Conservation (phyloP, 2,888 invertebrate genomes). For the Willowsia nigromaculata region DNA sequence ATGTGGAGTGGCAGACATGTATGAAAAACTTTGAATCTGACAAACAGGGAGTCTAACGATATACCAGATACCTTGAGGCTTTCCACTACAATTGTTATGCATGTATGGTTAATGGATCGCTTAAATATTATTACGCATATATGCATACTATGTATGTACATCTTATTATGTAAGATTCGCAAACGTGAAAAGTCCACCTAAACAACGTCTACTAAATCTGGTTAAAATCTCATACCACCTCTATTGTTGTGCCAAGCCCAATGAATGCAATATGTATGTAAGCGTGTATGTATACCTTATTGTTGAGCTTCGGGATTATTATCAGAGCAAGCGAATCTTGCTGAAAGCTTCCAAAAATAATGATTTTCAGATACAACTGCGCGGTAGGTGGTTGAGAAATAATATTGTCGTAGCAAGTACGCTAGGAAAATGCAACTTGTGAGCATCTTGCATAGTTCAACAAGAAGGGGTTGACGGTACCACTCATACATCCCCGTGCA, state of each 20-base stretch:
- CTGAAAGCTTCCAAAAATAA: constrained; percentile 40
- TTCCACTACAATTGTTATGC: background rate
- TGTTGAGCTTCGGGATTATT: background rate
- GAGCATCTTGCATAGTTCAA: too few species aligned
- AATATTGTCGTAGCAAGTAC: background rate
- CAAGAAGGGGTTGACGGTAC: too few species aligned
- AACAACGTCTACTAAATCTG: background rate
- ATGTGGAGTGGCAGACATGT: constrained; percentile 9
- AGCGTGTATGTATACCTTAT: background rate
- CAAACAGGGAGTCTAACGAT: constrained; percentile 52
- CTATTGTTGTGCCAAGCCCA: background rate
- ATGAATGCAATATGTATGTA: constrained; percentile 15
- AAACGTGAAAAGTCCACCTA: too few species aligned
- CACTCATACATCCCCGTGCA: background rate
- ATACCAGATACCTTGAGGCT: constrained; percentile 27
- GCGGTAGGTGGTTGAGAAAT: background rate
- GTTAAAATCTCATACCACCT: background rate
- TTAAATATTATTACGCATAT: background rate
- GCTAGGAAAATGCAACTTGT: too few species aligned
- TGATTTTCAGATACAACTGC: background rate
- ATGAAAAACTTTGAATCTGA: background rate
- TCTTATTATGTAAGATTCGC: too few species aligned
- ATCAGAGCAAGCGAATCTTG: constrained; percentile 9
- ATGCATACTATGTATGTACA: too few species aligned
- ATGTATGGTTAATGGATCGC: too few species aligned